Percentiles rank a stretch among this genome's conserved stretches.
Evolutionary conservation across 2,113 vertebrate species (phyloP).

Genomic region (Hippocampus abdominalis): DNA sequence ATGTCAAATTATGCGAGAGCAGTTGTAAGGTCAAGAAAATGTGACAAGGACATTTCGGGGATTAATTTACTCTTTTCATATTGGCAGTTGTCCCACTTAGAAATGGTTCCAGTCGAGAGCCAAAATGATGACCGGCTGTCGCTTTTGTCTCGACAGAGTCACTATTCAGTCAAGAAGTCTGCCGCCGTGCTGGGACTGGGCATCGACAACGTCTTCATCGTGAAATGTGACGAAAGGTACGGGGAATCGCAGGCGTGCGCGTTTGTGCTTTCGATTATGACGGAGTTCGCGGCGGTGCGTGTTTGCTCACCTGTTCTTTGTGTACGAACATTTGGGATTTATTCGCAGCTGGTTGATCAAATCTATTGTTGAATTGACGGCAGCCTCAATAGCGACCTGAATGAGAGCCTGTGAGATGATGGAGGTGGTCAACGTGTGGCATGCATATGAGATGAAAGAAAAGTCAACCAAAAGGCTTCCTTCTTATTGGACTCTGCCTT

Average conservation of each 20-base stretch:
- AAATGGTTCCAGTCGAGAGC: too few relatives aligned
- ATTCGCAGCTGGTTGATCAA: not conserved
- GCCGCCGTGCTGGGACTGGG: slow-evolving; percentile 64
- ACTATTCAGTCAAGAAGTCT: slow-evolving; percentile 72
- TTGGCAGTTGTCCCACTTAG: too few relatives aligned
- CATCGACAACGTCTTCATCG: slow-evolving; percentile 63
- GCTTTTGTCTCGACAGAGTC: slow-evolving; percentile 55
- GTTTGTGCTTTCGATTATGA: not conserved
- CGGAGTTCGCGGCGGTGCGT: not conserved
- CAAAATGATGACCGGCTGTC: not conserved
- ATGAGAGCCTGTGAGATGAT: not conserved
- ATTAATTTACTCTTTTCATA: too few relatives aligned
- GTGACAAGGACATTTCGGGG: too few relatives aligned
- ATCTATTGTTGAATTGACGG: not conserved
- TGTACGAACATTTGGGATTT: not conserved
- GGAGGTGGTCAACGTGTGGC: not conserved
- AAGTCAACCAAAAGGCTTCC: not conserved
- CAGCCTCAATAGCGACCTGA: not conserved
- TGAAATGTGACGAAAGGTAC: slow-evolving; percentile 73
- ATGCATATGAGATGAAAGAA: not conserved
- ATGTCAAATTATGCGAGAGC: too few relatives aligned
- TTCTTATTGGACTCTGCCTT: not conserved
- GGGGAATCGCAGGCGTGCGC: not conserved
- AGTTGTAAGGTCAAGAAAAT: too few relatives aligned
- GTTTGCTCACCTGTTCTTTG: slow-evolving; percentile 43